These are phyloP conservation scores for Acipenser transmontanus DNA, from an alignment of 2,797 vertebrate genomes.

Conservation along the genomic window DNA sequence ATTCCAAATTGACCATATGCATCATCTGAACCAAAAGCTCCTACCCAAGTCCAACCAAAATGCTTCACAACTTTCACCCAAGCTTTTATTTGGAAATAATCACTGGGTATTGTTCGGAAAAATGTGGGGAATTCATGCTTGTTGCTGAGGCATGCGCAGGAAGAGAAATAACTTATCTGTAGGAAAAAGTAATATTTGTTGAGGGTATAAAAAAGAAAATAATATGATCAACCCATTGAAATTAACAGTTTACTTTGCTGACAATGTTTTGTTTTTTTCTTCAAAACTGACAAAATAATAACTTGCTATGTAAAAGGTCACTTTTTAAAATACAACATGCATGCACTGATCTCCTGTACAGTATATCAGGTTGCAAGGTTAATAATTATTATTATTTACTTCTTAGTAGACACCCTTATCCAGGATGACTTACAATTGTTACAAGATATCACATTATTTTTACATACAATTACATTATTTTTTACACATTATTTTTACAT, in stretches of 20 bases:
- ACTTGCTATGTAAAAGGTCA: no score
- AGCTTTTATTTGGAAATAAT: constrained; percentile 63
- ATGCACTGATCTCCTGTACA: background rate
- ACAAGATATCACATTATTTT: no score
- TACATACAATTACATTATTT: no score
- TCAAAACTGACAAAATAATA: background rate
- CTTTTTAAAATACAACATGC: background rate
- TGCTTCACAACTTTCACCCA: constrained; percentile 52
- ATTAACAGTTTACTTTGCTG: background rate
- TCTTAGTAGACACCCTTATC: no score
- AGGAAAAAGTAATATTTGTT: constrained; percentile 1
- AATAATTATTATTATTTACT: no score
- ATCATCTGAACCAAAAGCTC: constrained; percentile 56
- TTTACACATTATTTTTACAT: no score
- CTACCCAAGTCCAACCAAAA: constrained; percentile 63
- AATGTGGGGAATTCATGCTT: constrained; percentile 54
- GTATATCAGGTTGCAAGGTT: no score
- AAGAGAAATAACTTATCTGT: constrained; percentile 67
- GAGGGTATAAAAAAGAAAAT: background rate
- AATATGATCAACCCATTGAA: background rate
- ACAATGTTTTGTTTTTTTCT: no score
- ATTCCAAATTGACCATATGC: constrained; percentile 60
- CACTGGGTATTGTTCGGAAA: constrained; percentile 62
- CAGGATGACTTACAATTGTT: no score
- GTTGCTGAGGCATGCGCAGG: constrained; percentile 59